Base-by-base conservation (phyloP, 2,113 vertebrate genomes). In the Suncus etruscus region DNA sequence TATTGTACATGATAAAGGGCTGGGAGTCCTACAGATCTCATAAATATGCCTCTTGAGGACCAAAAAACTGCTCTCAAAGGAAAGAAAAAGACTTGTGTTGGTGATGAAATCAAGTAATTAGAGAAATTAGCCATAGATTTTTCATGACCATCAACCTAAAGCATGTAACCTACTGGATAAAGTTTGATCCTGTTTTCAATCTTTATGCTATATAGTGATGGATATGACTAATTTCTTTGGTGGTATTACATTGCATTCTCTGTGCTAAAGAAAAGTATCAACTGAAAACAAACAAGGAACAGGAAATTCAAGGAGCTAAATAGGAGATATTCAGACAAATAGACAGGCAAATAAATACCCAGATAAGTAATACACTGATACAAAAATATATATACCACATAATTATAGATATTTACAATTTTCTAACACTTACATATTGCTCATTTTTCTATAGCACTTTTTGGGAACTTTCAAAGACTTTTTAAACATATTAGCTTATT, bases 391-490 rank as follows among this genome's bases (percentile, higher is more conserved):
- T 27, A 3, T 14, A n/a, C 65, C 1, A 66, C 11, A 66, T 8
- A 66, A 1, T 15, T 65, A 63, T 48, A 8, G 47, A 51, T 45
- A 31, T 79, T 74, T 31, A 65, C 51, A 54, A 32, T 66, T 65
- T 94, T 45, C 61, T 54, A 39, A 81, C 73, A 20, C 50, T 87
- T 75, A 75, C 31, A 27, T 83, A 11, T 25, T 45, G 24, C 4
- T 65, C 75, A 80, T 91, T 73, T 87, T 47, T 75, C 83, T 14
- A 85, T 39, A 86, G 3, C 31, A 74, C 14, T 90, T 58, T 69
- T 32, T 14, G 90, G 29, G 18, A 88, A 63, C 3, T 68, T 72
- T 83, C 22, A 79, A 58, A 45, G 6, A 32, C 8, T 61, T 81
- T 66, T 76, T 61, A 32, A 1, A 24, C 51, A 54, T 63, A 48